Base-by-base conservation (phyloP, 2,797 vertebrate species). In the Peromyscus aztecus region DNA sequence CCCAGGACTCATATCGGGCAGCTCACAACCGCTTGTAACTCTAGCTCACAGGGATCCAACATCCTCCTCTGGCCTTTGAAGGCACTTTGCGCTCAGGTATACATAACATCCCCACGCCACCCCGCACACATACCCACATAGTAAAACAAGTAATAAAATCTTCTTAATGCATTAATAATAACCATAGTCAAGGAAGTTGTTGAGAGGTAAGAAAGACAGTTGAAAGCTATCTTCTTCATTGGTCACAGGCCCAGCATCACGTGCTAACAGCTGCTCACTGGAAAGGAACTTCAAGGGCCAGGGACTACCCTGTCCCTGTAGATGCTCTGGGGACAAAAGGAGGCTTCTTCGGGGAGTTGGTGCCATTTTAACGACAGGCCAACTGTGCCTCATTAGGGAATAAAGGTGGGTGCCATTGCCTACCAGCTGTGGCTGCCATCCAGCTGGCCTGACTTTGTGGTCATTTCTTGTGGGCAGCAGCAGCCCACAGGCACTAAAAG, bases 401-500 rank as follows among this genome's bases (percentile, higher is more conserved):
- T 71, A 73, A 19, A 61, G 86, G n/a, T 61, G 49, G 69, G 65
- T 21, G 23, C 37, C 52, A 24, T 76, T 49, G 75, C 87, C 0
- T 23, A 27, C 65, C 81, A 6, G 27, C 46, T 16, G 1, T 16
- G 46, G 85, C 85, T n/a, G 24, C 10, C 16, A 61, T 76, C 65
- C 59, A 49, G 83, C 63, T 40, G 69, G 93, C 73, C 52, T 27
- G 17, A 91, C 84, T 93, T 71, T 55, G 91, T 13, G 88, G 77
- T 55, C 1, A 1, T 65, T 63, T 31, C 8, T 16, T 55, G 55
- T 14, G 16, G 37, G 86, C 76, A 49, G 61, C 8, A 83, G 76
- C n/a, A 69, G 76, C 16, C 55, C 8, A 9, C 12, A 0, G 81
- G 90, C 71, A 93, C 37, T 31, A 52, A 61, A 75, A 76, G 84